Evolutionary conservation across 2,113 vertebrate species (phyloP), one percentile per base, ranked within the genome.

Genomic region (Ameiurus melas): DNA sequence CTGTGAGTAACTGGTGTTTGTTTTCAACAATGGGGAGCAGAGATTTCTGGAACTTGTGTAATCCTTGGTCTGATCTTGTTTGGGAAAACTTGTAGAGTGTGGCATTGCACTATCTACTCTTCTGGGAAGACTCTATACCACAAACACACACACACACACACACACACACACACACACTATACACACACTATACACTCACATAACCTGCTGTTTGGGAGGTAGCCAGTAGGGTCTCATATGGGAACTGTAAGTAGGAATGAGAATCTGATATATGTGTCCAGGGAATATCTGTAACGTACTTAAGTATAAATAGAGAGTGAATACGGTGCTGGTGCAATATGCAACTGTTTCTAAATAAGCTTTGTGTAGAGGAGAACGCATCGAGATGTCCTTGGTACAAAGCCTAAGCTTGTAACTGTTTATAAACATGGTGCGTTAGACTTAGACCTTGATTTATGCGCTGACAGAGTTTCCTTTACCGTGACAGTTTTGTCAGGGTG

Each of bases 361-460:
- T 22, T 60, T 39, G 57, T 22, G 30, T 81, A 25, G 3, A 60
- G 4, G 3, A 60, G 33, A 82, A 62, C 22, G 20, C 33, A n/a
- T 20, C 60, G 80, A 33, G 33, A 39, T 60, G 57, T 62, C 9
- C 20, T 82, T 82, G 55, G 30, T 60, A 20, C 39, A 60, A 39
- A 62, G 30, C 55, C 55, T 30, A 82, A 82, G 55, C 80, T 39
- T 60, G 57, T 60, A n/a, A 78, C 55, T 27, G 36, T 86, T 86
- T 78, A 77, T 22, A 62, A 77, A 62, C 30, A 39, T 39, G 39
- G 27, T 0, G 12, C 60, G 39, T 80, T 86, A n/a, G 17, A 64
- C 27, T 39, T 51, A 33, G 58, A 33, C 5, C 47, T 70, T 87
- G 47, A 87, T 87, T 68, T 81, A 66, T 12, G 14, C 5, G 25